Conservation (phyloP, 2,888 invertebrate species). For the Agriopis leucophaearia region DNA sequence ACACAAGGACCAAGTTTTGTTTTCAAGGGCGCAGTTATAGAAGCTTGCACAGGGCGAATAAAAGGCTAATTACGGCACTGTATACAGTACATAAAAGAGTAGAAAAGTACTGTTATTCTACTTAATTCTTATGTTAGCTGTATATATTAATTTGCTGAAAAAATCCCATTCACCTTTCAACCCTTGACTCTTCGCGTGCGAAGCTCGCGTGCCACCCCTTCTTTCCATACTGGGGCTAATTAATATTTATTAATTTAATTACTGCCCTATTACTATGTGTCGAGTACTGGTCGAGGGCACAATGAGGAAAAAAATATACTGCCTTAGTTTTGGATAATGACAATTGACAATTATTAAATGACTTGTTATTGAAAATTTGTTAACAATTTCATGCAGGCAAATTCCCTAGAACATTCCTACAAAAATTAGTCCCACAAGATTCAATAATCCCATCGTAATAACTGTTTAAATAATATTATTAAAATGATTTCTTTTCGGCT, state of each 20-base stretch:
- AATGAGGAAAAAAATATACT: slow-evolving; percentile 35
- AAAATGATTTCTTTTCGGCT: no score
- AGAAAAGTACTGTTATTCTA: no score
- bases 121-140: slow-evolving; percentile 27
- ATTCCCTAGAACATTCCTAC: no score
- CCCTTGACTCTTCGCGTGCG: slow-evolving; percentile 53
- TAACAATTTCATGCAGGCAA: no score
- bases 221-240: slow-evolving; percentile 60
- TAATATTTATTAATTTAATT: slow-evolving; percentile 80
- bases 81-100: no score
- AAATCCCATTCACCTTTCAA: slow-evolving; percentile 43
- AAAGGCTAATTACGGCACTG: no score
- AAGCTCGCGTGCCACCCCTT: slow-evolving; percentile 56
- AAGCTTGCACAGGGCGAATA: no score
- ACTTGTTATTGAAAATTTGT: neutral
- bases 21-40: no score
- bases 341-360: neutral
- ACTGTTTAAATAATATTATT: no score
- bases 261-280: slow-evolving; percentile 58
- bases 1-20: no score
- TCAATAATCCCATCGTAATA: no score
- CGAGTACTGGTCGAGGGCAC: slow-evolving; percentile 41
- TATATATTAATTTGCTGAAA: slow-evolving; percentile 44
- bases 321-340: slow-evolving; percentile 3
- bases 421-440: no score